Base-by-base conservation (phyloP, 2,888 invertebrate species). In the Actias luna region DNA sequence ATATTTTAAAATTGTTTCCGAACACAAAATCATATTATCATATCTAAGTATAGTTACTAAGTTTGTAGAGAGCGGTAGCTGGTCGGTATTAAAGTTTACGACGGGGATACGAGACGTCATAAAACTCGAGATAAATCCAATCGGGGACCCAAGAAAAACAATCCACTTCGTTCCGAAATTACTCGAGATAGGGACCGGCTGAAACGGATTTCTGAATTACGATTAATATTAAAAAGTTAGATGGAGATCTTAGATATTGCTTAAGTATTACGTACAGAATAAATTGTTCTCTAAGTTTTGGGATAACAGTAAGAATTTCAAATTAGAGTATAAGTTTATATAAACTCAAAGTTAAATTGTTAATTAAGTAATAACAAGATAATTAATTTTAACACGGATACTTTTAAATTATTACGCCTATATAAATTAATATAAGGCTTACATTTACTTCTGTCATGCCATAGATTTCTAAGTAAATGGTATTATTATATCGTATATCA, bases 91-190 rank as follows among this genome's bases (percentile, higher is more conserved):
- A 90, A 89, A 90, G 68, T 92, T 92, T 91, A 92, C 90, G 92
- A 90, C 79, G 75, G 87, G 86, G 90, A 88, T 88, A 85, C 84
- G 87, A 88, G 87, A 85, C 85, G 85, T 79, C 83, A 82, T 92
- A 91, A 92, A 92, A 88, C 84, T 85, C 77, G 81, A 90, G 90
- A 90, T 90, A 89, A 88, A 88, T 88, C 90, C 87, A 86, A 89
- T 90, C 89, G 87, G 83, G 80, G 80, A 83, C 84, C 82, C 79
- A 82, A 87, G 87, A 83, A 88, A 88, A 90, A 91, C 91, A 92
- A 91, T 89, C 87, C 85, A 85, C 87, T 89, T 83, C 79, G 79
- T 72, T 76, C 73, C 75, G 81, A 80, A 83, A 87, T 87, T 83
- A 84, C 84, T 79, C 67, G 63, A 72, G 79, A 78, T 79, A 74